phyloP scores from a whole-genome alignment of 2,797 vertebrate genomes.

The Brachyalestes nurse region DNA sequence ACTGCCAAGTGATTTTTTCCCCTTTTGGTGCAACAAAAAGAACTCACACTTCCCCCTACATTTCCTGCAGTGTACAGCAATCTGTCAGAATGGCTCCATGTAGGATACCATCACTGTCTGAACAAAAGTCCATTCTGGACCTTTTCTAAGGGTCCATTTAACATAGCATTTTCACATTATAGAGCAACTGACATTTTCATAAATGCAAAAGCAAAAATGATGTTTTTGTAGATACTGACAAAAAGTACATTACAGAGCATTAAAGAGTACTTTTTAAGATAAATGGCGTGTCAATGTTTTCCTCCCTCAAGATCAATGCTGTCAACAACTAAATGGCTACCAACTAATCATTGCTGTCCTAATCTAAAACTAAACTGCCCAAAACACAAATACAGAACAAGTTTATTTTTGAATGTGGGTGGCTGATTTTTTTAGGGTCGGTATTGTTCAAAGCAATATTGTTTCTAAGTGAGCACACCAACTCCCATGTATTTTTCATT shows the following conservation, averaged over 20 bases:
- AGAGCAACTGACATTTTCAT: too few species aligned
- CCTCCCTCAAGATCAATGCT: too few species aligned
- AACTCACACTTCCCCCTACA: neutral
- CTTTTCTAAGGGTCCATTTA: too few species aligned
- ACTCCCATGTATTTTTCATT: constrained; percentile 61
- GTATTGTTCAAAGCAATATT: constrained; percentile 62
- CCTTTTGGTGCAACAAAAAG: neutral
- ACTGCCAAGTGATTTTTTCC: too few species aligned
- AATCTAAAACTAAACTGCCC: neutral
- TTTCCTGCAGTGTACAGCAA: neutral
- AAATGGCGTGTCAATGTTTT: too few species aligned
- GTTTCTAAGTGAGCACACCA: constrained; percentile 53
- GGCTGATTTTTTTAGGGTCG: constrained; percentile 57
- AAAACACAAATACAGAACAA: constrained; percentile 25
- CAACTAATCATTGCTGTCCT: neutral
- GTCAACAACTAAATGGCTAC: neutral
- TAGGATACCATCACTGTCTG: too few species aligned
- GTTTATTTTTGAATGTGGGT: constrained; percentile 60
- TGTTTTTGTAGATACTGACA: too few species aligned
- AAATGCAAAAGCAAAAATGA: too few species aligned
- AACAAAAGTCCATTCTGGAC: too few species aligned
- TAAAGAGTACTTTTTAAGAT: too few species aligned
- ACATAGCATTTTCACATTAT: too few species aligned
- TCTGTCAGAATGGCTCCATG: neutral
- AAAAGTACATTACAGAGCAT: too few species aligned